phyloP scores from a whole-genome alignment of 2,888 invertebrate genomes.

The Drosophila suboccidentalis region DNA sequence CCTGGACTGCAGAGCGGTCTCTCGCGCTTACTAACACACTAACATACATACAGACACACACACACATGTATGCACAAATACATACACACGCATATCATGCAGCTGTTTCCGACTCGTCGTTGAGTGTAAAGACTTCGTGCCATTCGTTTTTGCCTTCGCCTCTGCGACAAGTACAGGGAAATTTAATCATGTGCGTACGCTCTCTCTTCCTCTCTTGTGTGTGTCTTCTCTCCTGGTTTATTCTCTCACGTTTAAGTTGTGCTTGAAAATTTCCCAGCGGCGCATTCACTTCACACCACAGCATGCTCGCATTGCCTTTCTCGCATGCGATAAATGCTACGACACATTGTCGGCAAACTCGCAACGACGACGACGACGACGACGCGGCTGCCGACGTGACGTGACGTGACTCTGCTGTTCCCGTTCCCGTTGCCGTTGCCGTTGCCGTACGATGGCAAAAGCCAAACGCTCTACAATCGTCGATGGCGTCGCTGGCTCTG shows the following conservation, averaged over 20 bases:
- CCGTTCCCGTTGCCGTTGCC: not conserved
- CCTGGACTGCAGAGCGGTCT: constrained; percentile 18
- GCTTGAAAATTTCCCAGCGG: constrained; percentile 64
- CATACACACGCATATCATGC: constrained; percentile 35
- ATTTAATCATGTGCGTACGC: constrained; percentile 22
- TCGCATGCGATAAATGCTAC: constrained; percentile 68
- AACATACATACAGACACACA: not conserved
- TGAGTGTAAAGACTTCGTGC: constrained; percentile 15
- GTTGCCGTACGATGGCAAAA: constrained; percentile 20
- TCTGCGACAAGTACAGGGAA: constrained; percentile 59
- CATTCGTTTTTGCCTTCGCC: constrained; percentile 38
- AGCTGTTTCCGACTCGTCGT: constrained; percentile 45
- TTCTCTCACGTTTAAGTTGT: constrained; percentile 30
- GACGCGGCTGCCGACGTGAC: not conserved
- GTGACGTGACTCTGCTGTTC: too few species aligned
- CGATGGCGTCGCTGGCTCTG: constrained; percentile 50
- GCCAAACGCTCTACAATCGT: constrained; percentile 56
- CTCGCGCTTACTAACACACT: not conserved
- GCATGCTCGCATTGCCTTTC: constrained; percentile 17
- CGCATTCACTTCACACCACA: constrained; percentile 6
- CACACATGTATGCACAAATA: not conserved
- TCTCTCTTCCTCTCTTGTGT: not conserved
- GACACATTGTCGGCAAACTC: constrained; percentile 15
- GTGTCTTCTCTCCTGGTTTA: not conserved
- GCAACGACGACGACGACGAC: constrained; percentile 11